phyloP scores from a whole-genome alignment of 2,797 vertebrate genomes.

The Lepilemur septentrionalis region DNA sequence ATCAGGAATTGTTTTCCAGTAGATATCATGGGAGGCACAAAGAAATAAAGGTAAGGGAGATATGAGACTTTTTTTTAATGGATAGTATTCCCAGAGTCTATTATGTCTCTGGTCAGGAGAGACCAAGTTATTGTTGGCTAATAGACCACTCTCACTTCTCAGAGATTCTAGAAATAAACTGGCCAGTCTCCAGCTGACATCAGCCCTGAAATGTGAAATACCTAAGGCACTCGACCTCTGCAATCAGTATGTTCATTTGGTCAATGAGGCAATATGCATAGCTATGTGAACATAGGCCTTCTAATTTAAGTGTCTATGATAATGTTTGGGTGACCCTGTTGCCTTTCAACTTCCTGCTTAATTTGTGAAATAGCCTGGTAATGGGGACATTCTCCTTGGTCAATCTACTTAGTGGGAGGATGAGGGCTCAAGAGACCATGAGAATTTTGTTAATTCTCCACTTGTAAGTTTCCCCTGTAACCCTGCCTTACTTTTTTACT shows the following conservation, averaged over 20 bases:
- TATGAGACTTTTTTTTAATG: background rate
- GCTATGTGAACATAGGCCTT: background rate
- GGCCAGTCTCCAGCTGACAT: background rate
- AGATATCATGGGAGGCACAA: background rate
- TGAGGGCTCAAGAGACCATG: background rate
- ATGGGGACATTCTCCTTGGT: background rate
- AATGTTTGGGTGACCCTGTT: background rate
- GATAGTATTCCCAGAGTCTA: background rate
- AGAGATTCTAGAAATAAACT: background rate
- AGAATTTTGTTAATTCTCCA: background rate
- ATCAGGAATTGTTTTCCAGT: background rate
- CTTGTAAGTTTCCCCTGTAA: background rate
- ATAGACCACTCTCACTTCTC: background rate
- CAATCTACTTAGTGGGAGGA: background rate
- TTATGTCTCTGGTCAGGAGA: background rate
- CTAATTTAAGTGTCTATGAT: background rate
- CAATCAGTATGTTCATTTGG: background rate
- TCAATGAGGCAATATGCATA: background rate
- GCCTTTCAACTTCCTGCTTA: background rate
- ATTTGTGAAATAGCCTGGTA: background rate
- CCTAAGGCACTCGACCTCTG: background rate
- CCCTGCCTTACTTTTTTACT: background rate
- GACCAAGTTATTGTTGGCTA: background rate
- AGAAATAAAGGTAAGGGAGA: background rate
- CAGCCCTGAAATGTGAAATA: background rate